Conservation (phyloP, 2,888 invertebrate species). For the Willowsia nigromaculata region DNA sequence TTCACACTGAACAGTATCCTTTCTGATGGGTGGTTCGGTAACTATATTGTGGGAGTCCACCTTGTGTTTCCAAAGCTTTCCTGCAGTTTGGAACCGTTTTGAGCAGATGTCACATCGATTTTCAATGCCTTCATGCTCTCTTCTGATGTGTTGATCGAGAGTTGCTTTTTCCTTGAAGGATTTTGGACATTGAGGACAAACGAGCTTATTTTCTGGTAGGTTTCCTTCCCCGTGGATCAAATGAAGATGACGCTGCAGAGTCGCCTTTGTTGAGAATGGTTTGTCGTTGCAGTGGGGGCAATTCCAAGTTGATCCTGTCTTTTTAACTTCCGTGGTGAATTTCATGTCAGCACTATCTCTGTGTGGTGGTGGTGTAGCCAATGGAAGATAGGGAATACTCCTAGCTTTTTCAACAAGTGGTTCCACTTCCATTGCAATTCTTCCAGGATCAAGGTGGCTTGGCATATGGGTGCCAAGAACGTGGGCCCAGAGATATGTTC, state of each 20-base stretch:
- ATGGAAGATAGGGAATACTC: too few relatives aligned
- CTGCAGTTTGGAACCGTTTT: background rate
- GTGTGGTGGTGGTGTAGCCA: too few relatives aligned
- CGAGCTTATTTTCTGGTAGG: background rate
- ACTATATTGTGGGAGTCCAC: background rate
- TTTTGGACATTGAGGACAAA: background rate
- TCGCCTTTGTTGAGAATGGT: background rate
- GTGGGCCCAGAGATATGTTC: background rate
- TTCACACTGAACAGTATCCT: background rate
- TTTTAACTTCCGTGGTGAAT: background rate
- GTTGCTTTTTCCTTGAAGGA: background rate
- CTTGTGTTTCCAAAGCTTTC: background rate
- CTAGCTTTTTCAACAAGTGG: background rate
- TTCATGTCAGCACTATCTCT: too few relatives aligned
- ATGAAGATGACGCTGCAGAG: background rate
- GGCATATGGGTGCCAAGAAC: background rate
- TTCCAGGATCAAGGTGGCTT: background rate
- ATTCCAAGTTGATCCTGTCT: background rate
- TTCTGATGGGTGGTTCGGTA: background rate
- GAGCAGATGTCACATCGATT: background rate
- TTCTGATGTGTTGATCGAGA: background rate
- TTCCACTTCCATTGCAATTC: background rate
- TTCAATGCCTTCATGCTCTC: background rate
- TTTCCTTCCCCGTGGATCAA: background rate
- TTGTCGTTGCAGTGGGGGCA: background rate